These are phyloP conservation scores for Prosapia bicincta DNA, from an alignment of 2,888 invertebrate genomes.

Conservation along the genomic window DNA sequence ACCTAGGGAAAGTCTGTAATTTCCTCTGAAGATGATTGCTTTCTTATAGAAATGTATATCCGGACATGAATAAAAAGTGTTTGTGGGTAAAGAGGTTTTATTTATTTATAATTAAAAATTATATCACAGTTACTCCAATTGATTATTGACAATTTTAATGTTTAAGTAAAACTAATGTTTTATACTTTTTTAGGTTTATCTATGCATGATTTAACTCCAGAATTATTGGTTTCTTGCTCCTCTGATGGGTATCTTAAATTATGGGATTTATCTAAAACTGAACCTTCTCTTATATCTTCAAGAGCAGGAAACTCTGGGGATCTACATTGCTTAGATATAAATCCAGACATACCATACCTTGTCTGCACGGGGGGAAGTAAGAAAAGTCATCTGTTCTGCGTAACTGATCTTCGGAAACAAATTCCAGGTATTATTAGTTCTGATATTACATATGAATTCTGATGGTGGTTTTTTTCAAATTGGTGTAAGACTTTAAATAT, in stretches of 20 bases:
- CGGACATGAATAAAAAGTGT: too few species aligned
- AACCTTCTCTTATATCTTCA: slow-evolving; percentile 47
- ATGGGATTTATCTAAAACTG: slow-evolving; percentile 62
- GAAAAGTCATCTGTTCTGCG: slow-evolving; percentile 67
- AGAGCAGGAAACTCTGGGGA: slow-evolving; percentile 65
- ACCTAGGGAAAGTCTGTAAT: too few species aligned
- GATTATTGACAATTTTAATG: too few species aligned
- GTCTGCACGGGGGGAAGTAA: slow-evolving; percentile 83
- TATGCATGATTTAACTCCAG: background rate
- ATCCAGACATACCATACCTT: slow-evolving; percentile 79
- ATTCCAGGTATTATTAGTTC: background rate
- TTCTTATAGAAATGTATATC: too few species aligned
- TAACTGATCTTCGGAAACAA: slow-evolving; percentile 54
- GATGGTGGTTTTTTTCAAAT: too few species aligned
- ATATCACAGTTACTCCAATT: too few species aligned
- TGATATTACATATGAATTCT: too few species aligned
- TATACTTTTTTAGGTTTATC: background rate
- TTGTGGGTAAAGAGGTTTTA: too few species aligned
- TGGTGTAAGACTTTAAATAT: too few species aligned
- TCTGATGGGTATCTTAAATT: slow-evolving; percentile 79
- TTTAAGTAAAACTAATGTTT: too few species aligned
- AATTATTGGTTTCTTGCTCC: slow-evolving; percentile 65
- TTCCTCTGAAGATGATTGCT: too few species aligned
- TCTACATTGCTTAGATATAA: slow-evolving; percentile 67
- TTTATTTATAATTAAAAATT: too few species aligned